Evolutionary conservation across 2,797 vertebrate genomes (phyloP).

Genomic region (Denticeps clupeoides): DNA sequence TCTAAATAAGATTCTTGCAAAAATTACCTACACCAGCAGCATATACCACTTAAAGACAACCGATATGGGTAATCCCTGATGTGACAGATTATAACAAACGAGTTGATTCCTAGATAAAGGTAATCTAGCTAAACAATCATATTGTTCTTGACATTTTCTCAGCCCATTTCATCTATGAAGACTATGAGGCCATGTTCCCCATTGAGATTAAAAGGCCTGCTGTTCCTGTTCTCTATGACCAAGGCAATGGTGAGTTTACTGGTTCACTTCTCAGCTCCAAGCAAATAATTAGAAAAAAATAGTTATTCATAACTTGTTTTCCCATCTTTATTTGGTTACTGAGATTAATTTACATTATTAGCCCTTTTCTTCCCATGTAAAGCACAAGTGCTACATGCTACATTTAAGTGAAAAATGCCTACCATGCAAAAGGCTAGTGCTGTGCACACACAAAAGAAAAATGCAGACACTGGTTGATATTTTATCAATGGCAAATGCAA

Average conservation of each 20-base stretch:
- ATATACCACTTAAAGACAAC: constrained; percentile 42
- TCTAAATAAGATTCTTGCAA: constrained; percentile 49
- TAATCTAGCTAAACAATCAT: not conserved
- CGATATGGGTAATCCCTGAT: constrained; percentile 48
- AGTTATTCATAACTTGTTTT: too few species aligned
- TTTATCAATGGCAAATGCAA: too few species aligned
- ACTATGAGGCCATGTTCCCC: constrained; percentile 46
- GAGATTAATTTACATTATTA: too few species aligned
- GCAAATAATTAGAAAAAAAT: not conserved
- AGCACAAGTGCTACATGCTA: too few species aligned
- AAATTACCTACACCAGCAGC: constrained; percentile 52
- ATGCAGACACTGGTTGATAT: too few species aligned
- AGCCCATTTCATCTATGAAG: constrained; percentile 43
- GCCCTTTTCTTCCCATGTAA: too few species aligned
- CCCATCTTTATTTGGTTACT: constrained; percentile 7
- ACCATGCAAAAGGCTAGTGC: too few species aligned
- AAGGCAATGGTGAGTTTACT: constrained; percentile 33
- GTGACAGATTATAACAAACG: not conserved
- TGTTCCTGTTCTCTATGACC: constrained; percentile 51
- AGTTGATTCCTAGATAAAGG: not conserved
- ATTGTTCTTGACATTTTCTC: constrained; percentile 1
- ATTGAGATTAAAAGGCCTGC: constrained; percentile 42
- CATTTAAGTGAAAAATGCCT: too few species aligned
- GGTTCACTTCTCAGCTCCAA: not conserved
- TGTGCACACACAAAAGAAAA: too few species aligned